phyloP scores from a whole-genome alignment of 2,888 invertebrate species.

The Gari tellinella region DNA sequence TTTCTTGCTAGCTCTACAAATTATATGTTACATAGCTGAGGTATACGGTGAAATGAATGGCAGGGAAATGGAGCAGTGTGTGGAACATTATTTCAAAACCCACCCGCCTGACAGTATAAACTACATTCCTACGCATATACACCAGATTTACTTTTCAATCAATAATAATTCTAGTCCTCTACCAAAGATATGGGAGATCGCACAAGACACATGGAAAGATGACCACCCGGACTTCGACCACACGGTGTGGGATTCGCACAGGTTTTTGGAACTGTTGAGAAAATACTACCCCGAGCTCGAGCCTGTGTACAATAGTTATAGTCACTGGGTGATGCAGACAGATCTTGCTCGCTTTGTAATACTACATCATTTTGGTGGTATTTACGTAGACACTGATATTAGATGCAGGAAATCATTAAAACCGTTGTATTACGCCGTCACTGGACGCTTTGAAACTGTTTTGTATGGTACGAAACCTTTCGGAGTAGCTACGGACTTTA shows the following conservation, averaged over 20 bases:
- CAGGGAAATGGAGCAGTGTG: too few species aligned
- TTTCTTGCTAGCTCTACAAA: too few species aligned
- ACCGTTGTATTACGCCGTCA: constrained; percentile 3
- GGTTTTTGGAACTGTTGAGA: constrained; percentile 29
- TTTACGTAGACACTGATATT: constrained; percentile 44
- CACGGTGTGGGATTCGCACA: constrained; percentile 37
- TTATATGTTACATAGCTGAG: too few species aligned
- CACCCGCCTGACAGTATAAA: too few species aligned
- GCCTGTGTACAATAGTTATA: constrained; percentile 32
- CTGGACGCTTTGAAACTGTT: constrained; percentile 10
- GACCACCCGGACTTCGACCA: constrained; percentile 15
- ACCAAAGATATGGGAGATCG: constrained; percentile 16
- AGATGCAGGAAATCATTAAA: constrained; percentile 1
- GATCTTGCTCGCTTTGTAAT: constrained; percentile 41
- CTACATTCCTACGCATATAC: constrained; percentile 31
- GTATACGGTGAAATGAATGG: too few species aligned
- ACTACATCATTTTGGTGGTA: constrained; percentile 37
- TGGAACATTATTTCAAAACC: too few species aligned
- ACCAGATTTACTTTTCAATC: constrained; percentile 36
- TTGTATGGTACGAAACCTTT: constrained; percentile 36
- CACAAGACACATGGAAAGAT: constrained; percentile 22
- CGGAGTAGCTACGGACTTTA: constrained; percentile 48
- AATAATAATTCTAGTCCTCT: constrained; percentile 23
- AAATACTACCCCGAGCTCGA: constrained; percentile 22
- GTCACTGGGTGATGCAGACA: constrained; percentile 40